phyloP scores from a whole-genome alignment of 2,888 invertebrate species.

The Microdon myrmicae region DNA sequence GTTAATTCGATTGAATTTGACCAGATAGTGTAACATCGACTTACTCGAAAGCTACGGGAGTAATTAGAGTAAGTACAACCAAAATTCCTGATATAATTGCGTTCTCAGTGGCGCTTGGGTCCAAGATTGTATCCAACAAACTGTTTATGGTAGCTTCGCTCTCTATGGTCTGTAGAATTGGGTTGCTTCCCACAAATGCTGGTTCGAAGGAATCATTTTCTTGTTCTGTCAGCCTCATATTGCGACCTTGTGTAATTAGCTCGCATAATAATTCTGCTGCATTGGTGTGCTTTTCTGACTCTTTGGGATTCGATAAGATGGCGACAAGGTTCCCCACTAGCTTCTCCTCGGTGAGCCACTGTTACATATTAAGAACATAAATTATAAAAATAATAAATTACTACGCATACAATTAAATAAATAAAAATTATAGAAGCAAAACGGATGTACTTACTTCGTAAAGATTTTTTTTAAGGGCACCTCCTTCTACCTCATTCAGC shows the following conservation, averaged over 20 bases:
- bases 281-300: conserved; percentile 84
- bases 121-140: conserved; percentile 80
- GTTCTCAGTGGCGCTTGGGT: conserved; percentile 73
- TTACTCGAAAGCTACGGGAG: conserved; percentile 62
- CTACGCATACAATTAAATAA: no score
- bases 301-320: conserved; percentile 73
- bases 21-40: conserved; percentile 37
- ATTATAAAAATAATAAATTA: conserved; percentile 54
- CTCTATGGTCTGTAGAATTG: conserved; percentile 78
- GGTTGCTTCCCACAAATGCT: conserved; percentile 69
- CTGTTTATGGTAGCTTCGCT: conserved; percentile 73
- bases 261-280: conserved; percentile 90
- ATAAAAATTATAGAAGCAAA: not conserved
- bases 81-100: conserved; percentile 83
- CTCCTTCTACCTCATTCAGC: conserved; percentile 83
- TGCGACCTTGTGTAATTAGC: conserved; percentile 76
- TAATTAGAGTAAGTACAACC: conserved; percentile 79
- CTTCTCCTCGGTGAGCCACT: conserved; percentile 93
- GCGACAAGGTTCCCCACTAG: conserved; percentile 83
- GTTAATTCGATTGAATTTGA: not conserved
- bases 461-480: conserved; percentile 77
- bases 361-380: conserved; percentile 57
- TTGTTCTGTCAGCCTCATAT: conserved; percentile 69
- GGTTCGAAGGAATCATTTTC: conserved; percentile 68
- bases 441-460: conserved; percentile 70